These are phyloP conservation scores for Poecile atricapillus DNA, from an alignment of 2,113 vertebrate species.

Conservation along the genomic window DNA sequence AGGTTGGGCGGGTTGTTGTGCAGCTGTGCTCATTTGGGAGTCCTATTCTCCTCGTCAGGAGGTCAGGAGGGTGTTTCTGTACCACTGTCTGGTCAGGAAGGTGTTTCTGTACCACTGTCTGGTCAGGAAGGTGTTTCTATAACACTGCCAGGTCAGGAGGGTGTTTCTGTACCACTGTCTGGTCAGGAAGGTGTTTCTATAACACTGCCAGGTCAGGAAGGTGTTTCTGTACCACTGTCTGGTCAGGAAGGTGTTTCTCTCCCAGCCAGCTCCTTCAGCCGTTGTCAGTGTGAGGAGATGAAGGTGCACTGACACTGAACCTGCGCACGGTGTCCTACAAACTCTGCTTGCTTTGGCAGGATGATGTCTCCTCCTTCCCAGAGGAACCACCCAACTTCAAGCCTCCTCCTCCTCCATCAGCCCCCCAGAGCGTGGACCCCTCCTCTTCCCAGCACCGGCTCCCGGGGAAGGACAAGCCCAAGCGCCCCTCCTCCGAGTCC, in stretches of 20 bases:
- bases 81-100: no score
- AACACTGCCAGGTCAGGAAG: no score
- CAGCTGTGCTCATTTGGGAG: background rate
- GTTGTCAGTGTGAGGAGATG: accelerated
- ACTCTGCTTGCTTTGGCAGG: constrained; percentile 75
- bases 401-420: constrained; percentile 74
- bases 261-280: background rate
- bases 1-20: background rate
- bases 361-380: constrained; percentile 81
- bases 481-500: constrained; percentile 81
- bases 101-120: no score
- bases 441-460: constrained; percentile 35
- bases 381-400: constrained; percentile 84
- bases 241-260: background rate
- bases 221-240: accelerated
- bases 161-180: accelerated
- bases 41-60: accelerated
- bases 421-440: constrained; percentile 9
- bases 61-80: background rate
- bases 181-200: background rate
- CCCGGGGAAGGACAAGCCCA: constrained; percentile 59
- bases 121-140: no score
- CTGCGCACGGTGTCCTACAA: background rate
- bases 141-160: no score
- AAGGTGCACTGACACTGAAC: background rate